These are phyloP conservation scores for Aleiodes alternator DNA, from an alignment of 2,888 invertebrate species.

Conservation along the genomic window DNA sequence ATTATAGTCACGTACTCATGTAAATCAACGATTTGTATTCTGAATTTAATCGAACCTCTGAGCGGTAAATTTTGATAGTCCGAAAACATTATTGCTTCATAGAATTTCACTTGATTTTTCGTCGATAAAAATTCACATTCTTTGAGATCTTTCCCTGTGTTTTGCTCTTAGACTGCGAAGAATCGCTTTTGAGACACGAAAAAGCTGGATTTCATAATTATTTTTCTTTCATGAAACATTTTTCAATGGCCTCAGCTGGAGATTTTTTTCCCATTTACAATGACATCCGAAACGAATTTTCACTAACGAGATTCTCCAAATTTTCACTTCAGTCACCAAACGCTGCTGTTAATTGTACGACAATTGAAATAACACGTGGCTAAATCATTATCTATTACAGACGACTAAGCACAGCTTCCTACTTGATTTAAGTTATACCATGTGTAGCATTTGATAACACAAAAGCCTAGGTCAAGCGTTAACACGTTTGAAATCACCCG, in stretches of 20 bases:
- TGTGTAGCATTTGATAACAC: slow-evolving; percentile 3
- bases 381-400: slow-evolving; percentile 37
- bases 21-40: slow-evolving; percentile 44
- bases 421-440: slow-evolving; percentile 3
- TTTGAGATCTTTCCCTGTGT: too few relatives aligned
- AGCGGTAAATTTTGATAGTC: slow-evolving; percentile 15
- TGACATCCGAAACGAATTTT: background rate
- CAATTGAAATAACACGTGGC: slow-evolving; percentile 45
- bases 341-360: slow-evolving; percentile 15
- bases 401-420: slow-evolving; percentile 38
- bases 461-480: slow-evolving; percentile 7
- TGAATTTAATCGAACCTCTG: slow-evolving; percentile 25
- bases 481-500: too few relatives aligned
- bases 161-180: too few relatives aligned
- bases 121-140: background rate
- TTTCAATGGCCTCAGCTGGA: too few relatives aligned
- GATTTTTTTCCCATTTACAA: background rate
- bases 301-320: slow-evolving; percentile 7
- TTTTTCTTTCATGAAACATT: too few relatives aligned
- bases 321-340: background rate
- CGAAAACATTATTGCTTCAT: slow-evolving; percentile 6
- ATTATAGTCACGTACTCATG: slow-evolving; percentile 56
- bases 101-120: background rate
- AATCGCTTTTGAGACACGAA: too few relatives aligned
- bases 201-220: too few relatives aligned